These are phyloP conservation scores for Drosophila tristis DNA, from an alignment of 1,140 invertebrate species.

Conservation along the genomic window DNA sequence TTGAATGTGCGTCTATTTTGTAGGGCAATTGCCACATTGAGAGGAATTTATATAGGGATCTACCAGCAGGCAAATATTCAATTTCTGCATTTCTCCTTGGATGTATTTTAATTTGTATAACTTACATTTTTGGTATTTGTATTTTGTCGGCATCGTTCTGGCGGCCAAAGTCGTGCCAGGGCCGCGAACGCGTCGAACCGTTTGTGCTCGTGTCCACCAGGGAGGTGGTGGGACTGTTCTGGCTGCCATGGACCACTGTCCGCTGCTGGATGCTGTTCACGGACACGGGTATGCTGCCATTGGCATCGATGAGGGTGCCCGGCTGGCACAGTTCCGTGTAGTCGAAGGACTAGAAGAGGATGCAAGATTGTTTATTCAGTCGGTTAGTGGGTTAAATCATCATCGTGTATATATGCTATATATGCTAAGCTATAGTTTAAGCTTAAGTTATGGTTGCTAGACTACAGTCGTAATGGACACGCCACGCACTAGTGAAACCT, in stretches of 20 bases:
- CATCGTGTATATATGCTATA: background rate
- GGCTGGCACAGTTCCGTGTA: constrained; percentile 93
- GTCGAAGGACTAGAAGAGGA: constrained; percentile 90
- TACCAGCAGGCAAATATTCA: no score
- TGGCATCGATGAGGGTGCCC: constrained; percentile 84
- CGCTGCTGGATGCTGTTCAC: constrained; percentile 83
- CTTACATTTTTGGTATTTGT: constrained; percentile 98
- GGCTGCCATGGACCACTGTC: constrained; percentile 82
- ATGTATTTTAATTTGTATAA: no score
- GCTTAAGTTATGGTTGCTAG: background rate
- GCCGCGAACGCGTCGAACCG: constrained; percentile 89
- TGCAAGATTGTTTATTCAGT: background rate
- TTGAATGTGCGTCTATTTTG: no score
- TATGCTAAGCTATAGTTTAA: constrained; percentile 1
- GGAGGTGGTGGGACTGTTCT: constrained; percentile 87
- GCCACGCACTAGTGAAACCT: constrained; percentile 44
- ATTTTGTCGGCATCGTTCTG: constrained; percentile 98
- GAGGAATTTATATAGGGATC: no score
- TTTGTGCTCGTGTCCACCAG: constrained; percentile 83
- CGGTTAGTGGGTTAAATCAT: background rate
- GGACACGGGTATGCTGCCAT: constrained; percentile 83
- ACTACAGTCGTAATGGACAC: constrained; percentile 54
- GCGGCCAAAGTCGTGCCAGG: constrained; percentile 96
- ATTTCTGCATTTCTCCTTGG: no score
- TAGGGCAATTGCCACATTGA: no score